Base-by-base conservation (phyloP, 2,888 invertebrate species). In the Chalcosyrphus nemorum region DNA sequence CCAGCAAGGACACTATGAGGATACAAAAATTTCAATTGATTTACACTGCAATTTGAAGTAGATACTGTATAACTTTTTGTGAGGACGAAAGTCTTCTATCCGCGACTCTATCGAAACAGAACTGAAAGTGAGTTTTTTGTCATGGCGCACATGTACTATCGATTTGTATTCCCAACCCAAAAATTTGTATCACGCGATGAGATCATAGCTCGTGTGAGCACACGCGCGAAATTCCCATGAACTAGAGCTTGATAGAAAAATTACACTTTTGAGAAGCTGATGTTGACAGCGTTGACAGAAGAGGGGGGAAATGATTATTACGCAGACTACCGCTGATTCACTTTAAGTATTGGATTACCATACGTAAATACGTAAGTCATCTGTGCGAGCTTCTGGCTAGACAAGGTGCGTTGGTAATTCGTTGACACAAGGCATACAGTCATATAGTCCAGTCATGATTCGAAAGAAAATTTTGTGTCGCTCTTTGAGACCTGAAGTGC, bases 1-100 rank as follows among this genome's bases (percentile, higher is more conserved):
- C 89, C 75, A 86, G 87, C 88, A 75, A 89, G 78, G 66, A 88
- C 86, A 85, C 91, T 90, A 86, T 4, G 86, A 24, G 43, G 35
- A 41, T 29, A 41, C 0, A 3, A 27, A 47, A 19, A 32, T 2
- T 1, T 6, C 24, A 57, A 47, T 32, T 38, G 6, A 50, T 24
- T 19, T 43, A 61, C 17, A 52, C 13, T 21, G n/a, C 11, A 9
- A n/a, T 27, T 5, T 13, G 45, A 13, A 45, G 32, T 70, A 45
- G n/a, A 24, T 35, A 6, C 21, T 41, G 19, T 47, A 41, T 57
- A 47, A 52, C 52, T 43, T 72, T 52, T 17, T 13, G 21, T 2
- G 2, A 2, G 38, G 3, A 27, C n/a, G 1, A 17, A 45, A 21
- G n/a, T 32, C 19, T 5, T 32, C n/a, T 63, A n/a, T 17, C 13